Conservation (phyloP, 1,140 invertebrate species). For the Vanessa tameamea region DNA sequence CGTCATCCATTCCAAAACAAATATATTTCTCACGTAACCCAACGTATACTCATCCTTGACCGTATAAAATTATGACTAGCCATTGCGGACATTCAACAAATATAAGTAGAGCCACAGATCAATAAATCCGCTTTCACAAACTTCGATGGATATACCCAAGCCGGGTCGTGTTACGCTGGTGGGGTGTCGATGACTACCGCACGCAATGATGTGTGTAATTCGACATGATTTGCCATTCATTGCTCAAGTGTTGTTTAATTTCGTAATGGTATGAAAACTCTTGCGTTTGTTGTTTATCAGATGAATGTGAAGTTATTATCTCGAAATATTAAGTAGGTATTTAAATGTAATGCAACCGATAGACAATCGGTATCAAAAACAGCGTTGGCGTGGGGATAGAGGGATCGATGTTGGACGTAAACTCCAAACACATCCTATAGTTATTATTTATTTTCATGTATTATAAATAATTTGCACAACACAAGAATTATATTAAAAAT, state of each 20-base stretch:
- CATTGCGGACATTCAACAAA: conserved; percentile 1
- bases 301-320: background rate
- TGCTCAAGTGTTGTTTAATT: conserved; percentile 40
- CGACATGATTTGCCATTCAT: conserved; percentile 36
- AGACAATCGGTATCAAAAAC: background rate
- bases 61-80: conserved; percentile 33
- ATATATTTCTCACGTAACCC: conserved; percentile 44
- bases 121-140: conserved; percentile 12
- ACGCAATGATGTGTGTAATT: conserved; percentile 51
- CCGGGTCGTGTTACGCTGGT: conserved; percentile 36
- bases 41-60: conserved; percentile 39
- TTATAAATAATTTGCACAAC: too few relatives aligned
- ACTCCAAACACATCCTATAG: too few relatives aligned
- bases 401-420: too few relatives aligned
- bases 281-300: conserved; percentile 3
- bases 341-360: background rate
- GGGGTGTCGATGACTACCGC: conserved; percentile 34
- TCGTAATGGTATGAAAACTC: conserved; percentile 21
- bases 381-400: background rate
- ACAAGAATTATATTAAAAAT: too few relatives aligned
- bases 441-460: too few relatives aligned
- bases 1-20: conserved; percentile 39
- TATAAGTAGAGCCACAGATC: conserved; percentile 20
- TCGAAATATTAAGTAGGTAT: background rate
- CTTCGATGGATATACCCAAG: conserved; percentile 23